phyloP scores from a whole-genome alignment of 2,888 invertebrate genomes.

The Leucania comma region DNA sequence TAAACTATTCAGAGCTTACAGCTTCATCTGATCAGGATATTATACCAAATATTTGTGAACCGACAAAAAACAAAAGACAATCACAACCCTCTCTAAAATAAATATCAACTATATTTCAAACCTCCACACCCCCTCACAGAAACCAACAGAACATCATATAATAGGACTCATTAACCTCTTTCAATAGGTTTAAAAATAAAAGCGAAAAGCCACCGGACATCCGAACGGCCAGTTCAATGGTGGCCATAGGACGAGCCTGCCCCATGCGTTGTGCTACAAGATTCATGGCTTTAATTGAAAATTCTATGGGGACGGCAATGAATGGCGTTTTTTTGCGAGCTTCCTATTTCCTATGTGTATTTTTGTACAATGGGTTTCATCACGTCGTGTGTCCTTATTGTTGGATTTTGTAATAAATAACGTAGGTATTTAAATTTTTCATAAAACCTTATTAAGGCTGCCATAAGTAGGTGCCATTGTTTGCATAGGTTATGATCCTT shows the following conservation, averaged over 20 bases:
- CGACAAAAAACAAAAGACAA: slow-evolving; percentile 11
- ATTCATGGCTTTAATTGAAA: slow-evolving; percentile 68
- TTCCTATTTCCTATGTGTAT: slow-evolving; percentile 44
- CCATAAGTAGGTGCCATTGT: neutral
- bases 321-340: slow-evolving; percentile 49
- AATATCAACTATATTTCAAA: slow-evolving; percentile 20
- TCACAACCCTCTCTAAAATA: slow-evolving; percentile 11
- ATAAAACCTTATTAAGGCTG: no score
- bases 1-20: neutral
- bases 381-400: slow-evolving; percentile 9
- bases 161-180: slow-evolving; percentile 54
- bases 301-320: slow-evolving; percentile 60
- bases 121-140: slow-evolving; percentile 29
- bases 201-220: slow-evolving; percentile 30
- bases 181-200: slow-evolving; percentile 55
- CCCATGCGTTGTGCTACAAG: slow-evolving; percentile 61
- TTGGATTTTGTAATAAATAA: slow-evolving; percentile 7
- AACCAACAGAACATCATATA: slow-evolving; percentile 35
- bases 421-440: neutral
- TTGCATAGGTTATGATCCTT: neutral
- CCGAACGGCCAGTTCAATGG: slow-evolving; percentile 49
- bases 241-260: slow-evolving; percentile 32
- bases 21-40: neutral
- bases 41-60: neutral
- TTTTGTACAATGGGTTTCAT: slow-evolving; percentile 32